Base-by-base conservation (phyloP, 2,888 invertebrate species). In the Aspidapion aeneum region DNA sequence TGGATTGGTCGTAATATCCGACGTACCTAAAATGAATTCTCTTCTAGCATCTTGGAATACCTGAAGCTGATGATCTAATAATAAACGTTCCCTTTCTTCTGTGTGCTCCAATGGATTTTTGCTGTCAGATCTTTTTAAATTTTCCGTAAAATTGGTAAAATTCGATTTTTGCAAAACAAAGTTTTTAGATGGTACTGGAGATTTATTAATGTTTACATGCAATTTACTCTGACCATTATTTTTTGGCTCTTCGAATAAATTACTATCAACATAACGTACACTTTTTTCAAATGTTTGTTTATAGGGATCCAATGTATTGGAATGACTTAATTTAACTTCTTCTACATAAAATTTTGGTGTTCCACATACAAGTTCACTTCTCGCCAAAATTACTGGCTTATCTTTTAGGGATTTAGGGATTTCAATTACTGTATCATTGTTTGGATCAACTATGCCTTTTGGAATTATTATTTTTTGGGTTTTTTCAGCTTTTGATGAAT, bases 381-480 rank as follows among this genome's bases (percentile, higher is more conserved):
- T 74, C 2, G 76, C 77, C 16, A 77, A 69, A n/a, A 77, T 74
- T 2, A 75, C 69, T 2, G 72, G 71, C 51, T 74, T 72, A 58
- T 70, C 70, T 20, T 74, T 68, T 19, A 74, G 65, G 55, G 66
- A 57, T 1, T 66, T 63, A 2, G 77, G 77, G 50, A 78, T 77
- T 71, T 78, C 77, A 52, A 78, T 75, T 48, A 78, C 70, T 3
- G 77, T 76, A 1, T 74, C 75, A 61, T 76, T 74, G 16, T 71
- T 66, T 12, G 75, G 72, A 63, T 78, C 73, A 18, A 78, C 72
- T 63, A 74, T 72, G 12, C 76, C 78, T 68, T 71, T 73, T 12
- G 77, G 77, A 22, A 77, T 73, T 7, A 75, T 70, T 55, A 77
- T 68, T 66, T 75, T 75, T 64, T 76, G 74, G 1, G 63, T 57